Conservation (phyloP, 2,113 vertebrate genomes). For the crab-eating macaque (Macaca fascicularis) region T2T-MFA8v1.1 NC_088386.1:95962001-95962500, state of each 20-base stretch:
- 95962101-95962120: neutral
- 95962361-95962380: neutral
- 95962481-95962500: slow-evolving; percentile 19
- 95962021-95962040: slow-evolving; percentile 55
- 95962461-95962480: neutral
- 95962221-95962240: neutral
- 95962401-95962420: neutral
- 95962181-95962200: neutral
- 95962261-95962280: neutral
- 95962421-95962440: neutral
- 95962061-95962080: slow-evolving; percentile 48
- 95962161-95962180: neutral
- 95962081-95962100: slow-evolving; percentile 25
- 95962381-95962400: neutral
- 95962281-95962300: neutral
- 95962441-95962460: slow-evolving; percentile 18
- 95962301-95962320: slow-evolving; percentile 5
- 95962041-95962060: slow-evolving; percentile 38
- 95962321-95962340: neutral
- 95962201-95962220: neutral
- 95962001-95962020: slow-evolving; percentile 57
- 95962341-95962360: slow-evolving; percentile 16
- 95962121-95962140: neutral
- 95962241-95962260: neutral
- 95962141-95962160: neutral